Base-by-base conservation (phyloP, 2,888 invertebrate genomes). In the Strigamia crassipes region DNA sequence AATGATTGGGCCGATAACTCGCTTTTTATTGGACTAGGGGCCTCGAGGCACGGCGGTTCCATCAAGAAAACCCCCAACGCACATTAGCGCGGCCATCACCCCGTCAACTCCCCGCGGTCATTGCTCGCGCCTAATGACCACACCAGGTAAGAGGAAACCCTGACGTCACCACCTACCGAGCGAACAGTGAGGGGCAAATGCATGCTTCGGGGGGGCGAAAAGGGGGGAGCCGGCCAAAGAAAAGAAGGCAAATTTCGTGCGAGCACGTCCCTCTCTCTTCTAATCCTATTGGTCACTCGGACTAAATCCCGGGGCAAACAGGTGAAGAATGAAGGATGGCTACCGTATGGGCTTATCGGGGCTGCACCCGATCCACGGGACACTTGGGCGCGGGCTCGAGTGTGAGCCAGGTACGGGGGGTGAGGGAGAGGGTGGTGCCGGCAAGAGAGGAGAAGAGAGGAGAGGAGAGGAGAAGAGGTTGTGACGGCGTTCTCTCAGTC, bases 101-200 rank as follows among this genome's bases (percentile, higher is more conserved):
- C 51, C 66, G 31, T 66, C 66, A 66, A 66, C 66, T 66, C 66
- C 66, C 66, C 66, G 66, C 66, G 66, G 66, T 31, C 66, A 66
- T 23, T 9, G 66, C 66, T 66, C 66, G 23, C 66, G 23, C 66
- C 66, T 66, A 66, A 66, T 66, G 66, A 66, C 66, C 66, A 66
- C 66, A 66, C 78, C 38, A 78, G 41, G 78, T 38, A 42, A 38
- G 78, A 78, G 42, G 78, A 42, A 78, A 42, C 78, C 78, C 78
- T 42, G 10, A 18, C 78, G 21, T 78, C 78, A 18, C 41, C 78
- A 38, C 38, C 78, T 21, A 78, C 38, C 21, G 38, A 15, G 31
- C 31, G 5, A 18, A 78, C 78, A 38, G 42, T n/a, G 38, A 78
- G 42, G 78, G 78, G 78, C 78, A 42, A 78, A 78, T 38, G 21